Base-by-base conservation (phyloP, 2,888 invertebrate species). In the Anagyrus pseudococci region DNA sequence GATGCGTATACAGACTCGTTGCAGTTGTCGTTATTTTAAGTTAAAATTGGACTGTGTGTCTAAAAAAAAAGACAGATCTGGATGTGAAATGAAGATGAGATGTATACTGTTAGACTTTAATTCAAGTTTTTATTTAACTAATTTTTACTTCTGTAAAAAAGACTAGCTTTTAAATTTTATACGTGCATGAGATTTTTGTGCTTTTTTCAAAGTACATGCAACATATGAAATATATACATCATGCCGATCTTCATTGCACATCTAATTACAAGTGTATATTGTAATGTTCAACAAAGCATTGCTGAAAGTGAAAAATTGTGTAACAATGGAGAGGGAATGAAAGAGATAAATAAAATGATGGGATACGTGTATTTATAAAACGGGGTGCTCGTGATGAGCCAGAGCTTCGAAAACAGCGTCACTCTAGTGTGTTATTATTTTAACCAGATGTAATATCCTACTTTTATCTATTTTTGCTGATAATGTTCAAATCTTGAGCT, bases 401-500 rank as follows among this genome's bases (percentile, higher is more conserved):
- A 58, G 55, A 20, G 58, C 55, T 62, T 62, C 57, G 53, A 13
- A 49, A 46, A 43, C 50, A 33, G 47, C 50, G 55, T 25, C 46
- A 62, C 50, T 58, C 52, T 72, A 69, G 44, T 52, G n/a, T 60
- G 43, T 57, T 17, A 40, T 57, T 15, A 25, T 59, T 60, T 56
- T 46, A 54, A 60, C 33, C 25, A 58, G 41, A 40, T 54, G 46
- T 55, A 44, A 54, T n/a, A 72, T 72, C 67, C 72, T 72, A 70
- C 69, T 75, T 74, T 70, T 66, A 68, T 72, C 69, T 76, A 72
- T 74, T 74, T 75, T 74, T 74, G 71, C 73, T 69, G 75, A 66
- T 67, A 58, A 66, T 73, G 72, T 68, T 71, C 67, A 70, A 73
- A 63, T 71, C 70, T 68, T 58, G 66, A 71, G 69, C 71, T 73